These are phyloP conservation scores for Lampris incognitus DNA, from an alignment of 2,113 vertebrate genomes.

Conservation along the genomic window DNA sequence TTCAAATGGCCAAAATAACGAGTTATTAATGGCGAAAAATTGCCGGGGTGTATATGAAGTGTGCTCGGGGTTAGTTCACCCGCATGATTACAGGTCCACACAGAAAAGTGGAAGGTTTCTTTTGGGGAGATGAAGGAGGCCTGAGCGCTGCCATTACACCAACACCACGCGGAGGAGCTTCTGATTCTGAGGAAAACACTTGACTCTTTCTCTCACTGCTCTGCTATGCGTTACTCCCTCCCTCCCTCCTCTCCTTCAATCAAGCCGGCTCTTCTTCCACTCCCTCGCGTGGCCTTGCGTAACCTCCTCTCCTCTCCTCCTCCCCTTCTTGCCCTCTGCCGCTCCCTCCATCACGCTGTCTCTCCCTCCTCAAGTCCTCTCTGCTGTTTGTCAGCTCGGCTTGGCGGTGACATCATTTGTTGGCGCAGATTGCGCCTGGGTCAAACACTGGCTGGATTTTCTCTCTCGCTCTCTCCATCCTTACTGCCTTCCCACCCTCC, in stretches of 20 bases:
- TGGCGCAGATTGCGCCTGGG: slow-evolving; percentile 36
- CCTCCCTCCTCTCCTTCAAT: slow-evolving; percentile 11
- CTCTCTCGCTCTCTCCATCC: background rate
- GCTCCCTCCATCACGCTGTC: slow-evolving; percentile 15
- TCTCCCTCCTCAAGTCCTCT: slow-evolving; percentile 10
- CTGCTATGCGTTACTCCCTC: background rate
- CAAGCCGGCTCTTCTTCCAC: slow-evolving; percentile 20
- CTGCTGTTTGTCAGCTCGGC: slow-evolving; percentile 26
- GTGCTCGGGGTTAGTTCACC: no score
- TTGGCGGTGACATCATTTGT: slow-evolving; percentile 42
- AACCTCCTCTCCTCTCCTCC: slow-evolving; percentile 20
- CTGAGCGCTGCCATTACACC: no score
- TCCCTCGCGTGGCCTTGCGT: slow-evolving; percentile 17
- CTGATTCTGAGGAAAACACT: no score
- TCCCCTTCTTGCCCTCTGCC: background rate
- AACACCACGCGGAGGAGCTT: no score
- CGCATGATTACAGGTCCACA: no score
- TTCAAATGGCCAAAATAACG: no score
- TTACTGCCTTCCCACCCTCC: slow-evolving; percentile 2
- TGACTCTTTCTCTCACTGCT: slow-evolving; percentile 3
- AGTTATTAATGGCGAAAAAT: no score
- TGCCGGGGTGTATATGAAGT: no score
- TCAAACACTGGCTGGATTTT: slow-evolving; percentile 43
- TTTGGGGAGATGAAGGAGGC: no score
- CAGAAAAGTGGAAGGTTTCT: no score